Evolutionary conservation across 2,113 vertebrate genomes (phyloP).

Genomic region (Gallinago paraguaiae): DNA sequence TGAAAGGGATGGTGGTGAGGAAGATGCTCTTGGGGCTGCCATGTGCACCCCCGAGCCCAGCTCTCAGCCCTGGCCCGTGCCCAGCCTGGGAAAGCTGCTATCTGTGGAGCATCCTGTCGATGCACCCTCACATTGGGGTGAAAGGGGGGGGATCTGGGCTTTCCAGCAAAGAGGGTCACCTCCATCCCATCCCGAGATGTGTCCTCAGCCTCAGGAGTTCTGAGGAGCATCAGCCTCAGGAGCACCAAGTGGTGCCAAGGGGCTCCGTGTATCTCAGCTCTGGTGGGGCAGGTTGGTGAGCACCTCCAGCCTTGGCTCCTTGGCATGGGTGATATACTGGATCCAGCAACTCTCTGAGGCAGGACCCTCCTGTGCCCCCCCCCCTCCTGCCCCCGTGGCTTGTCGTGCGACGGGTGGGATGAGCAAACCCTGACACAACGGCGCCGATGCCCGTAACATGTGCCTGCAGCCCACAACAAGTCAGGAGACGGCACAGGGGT

Average conservation of each 20-base stretch:
- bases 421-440: neutral
- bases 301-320: accelerated
- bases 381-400: accelerated
- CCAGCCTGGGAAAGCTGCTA: neutral
- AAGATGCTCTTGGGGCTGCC: neutral
- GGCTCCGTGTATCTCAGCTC: neutral
- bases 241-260: accelerated
- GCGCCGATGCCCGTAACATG: neutral
- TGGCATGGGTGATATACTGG: accelerated
- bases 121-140: neutral
- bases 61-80: neutral
- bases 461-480: neutral
- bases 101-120: neutral
- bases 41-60: neutral
- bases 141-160: neutral
- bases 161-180: neutral
- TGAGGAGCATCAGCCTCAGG: neutral
- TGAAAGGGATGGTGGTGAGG: neutral
- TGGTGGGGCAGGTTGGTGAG: neutral
- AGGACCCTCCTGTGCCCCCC: accelerated
- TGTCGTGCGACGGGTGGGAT: neutral
- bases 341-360: accelerated
- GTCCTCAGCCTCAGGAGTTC: neutral
- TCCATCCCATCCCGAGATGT: neutral
- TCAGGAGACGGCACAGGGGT: neutral